Base-by-base conservation (phyloP, 2,888 invertebrate genomes). In the Rhamnusium bicolor region DNA sequence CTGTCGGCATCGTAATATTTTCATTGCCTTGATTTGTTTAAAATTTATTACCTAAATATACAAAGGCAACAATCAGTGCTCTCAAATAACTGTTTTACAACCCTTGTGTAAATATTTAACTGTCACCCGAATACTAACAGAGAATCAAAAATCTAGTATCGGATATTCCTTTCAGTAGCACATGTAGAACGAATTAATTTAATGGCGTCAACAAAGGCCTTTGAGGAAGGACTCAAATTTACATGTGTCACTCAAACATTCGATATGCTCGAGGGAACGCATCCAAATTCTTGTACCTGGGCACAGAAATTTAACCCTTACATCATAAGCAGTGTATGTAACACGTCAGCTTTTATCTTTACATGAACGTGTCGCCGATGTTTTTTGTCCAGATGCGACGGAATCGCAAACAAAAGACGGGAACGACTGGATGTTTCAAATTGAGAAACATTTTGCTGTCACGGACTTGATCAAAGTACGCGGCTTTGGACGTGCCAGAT, bases 211-310 rank as follows among this genome's bases (percentile, higher is more conserved):
- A 27, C 66, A 70, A 46, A 40, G 51, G 56, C 65, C 65, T 63
- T 56, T 71, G 63, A 74, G 40, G 66, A 68, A 51, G 53, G 53
- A 14, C 24, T 51, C 12, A 51, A n/a, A 76, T 77, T 77, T 79
- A 72, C 77, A 76, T 77, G 71, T 75, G 79, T 77, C 79, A 79
- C 65, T 79, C 77, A 77, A 65, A 71, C 72, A 76, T 79, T 71
- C 77, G 77, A 71, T 47, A 75, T 76, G 79, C 62, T 74, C 47
- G 29, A 49, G 14, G 40, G 32, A 74, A 12, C 27, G 10, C 54
- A 46, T n/a, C 10, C 7, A 40, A 62, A 54, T 54, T 16, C 51
- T 14, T 29, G 58, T 58, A 32, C 32, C 32, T 32, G 18, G 27
- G 58, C 16, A 5, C 0, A 16, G 27, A 51, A 29, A 63, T 49